phyloP scores from a whole-genome alignment of 2,113 vertebrate genomes.

The Aplodontia rufa region DNA sequence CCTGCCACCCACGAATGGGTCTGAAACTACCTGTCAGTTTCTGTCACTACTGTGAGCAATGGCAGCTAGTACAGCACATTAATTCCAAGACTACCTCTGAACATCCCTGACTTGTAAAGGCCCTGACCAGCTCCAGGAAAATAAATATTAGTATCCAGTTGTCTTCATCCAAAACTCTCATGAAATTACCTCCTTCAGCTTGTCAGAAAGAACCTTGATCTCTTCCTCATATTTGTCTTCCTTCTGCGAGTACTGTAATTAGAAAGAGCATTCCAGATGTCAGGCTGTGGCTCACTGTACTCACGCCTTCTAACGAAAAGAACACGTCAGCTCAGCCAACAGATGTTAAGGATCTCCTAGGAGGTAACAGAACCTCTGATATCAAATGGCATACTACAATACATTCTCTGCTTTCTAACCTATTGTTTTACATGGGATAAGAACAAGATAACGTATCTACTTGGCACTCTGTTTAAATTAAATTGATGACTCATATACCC shows the following conservation, averaged over 20 bases:
- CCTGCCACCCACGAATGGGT: not conserved
- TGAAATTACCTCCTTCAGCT: conserved; percentile 96
- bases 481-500: conserved; percentile 50
- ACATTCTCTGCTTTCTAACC: conserved; percentile 54
- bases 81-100: not conserved
- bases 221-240: conserved; percentile 99
- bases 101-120: not conserved
- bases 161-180: not conserved
- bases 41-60: not conserved
- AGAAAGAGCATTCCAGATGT: conserved; percentile 78
- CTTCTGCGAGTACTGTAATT: conserved; percentile 97
- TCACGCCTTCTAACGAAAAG: not conserved
- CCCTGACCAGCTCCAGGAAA: not conserved
- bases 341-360: conserved; percentile 59
- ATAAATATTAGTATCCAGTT: not conserved
- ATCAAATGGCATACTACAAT: conserved; percentile 53
- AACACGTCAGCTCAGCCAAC: conserved; percentile 32
- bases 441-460: conserved; percentile 48
- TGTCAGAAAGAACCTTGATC: conserved; percentile 99
- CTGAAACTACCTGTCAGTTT: not conserved
- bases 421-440: conserved; percentile 74
- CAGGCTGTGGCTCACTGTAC: conserved; percentile 39
- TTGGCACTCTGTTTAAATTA: conserved; percentile 61
- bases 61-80: not conserved
- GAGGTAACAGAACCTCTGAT: conserved; percentile 57